Base-by-base conservation (phyloP, 2,113 vertebrate species). In the Paraplagusia blochii region DNA sequence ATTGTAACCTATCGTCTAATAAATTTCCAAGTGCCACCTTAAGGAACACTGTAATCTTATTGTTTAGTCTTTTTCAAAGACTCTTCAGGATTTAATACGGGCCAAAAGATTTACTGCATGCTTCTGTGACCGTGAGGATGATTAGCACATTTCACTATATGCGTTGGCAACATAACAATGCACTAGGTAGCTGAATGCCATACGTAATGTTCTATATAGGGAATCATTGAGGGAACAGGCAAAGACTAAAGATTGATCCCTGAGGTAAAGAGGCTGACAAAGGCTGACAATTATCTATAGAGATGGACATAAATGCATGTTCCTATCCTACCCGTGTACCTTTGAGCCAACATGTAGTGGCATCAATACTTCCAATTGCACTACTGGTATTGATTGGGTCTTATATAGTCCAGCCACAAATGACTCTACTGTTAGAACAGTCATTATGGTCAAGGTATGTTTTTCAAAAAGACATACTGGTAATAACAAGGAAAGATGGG, bases 311-410 rank as follows among this genome's bases (percentile, higher is more conserved):
- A 42, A 35, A 48, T 36, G 9, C 14, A n/a, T 16, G 7, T 8
- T 59, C n/a, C 16, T 36, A n/a, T 46, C n/a, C 4, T 33, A 36
- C 15, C 17, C 14, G n/a, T 22, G 16, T 15, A 10, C 11, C 38
- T 55, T 39, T n/a, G 17, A 38, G 36, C 14, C 12, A 15, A 53
- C 22, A 6, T 60, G 10, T 22, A 42, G 14, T 48, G 43, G 17
- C 13, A 57, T 46, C 46, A 50, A 34, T 62, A 19, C 19, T 52
- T 33, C 56, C 10, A 63, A 57, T 33, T 34, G 19, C 12, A 63
- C 14, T 13, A 18, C 12, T 33, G 12, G 11, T 17, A 44, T 15
- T 55, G n/a, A 44, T 40, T n/a, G 9, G 48, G 36, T 18, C 3
- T 14, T 16, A 15, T 34, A 14, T 9, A 40, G 10, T 44, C 38